Evolutionary conservation across 2,888 invertebrate species (phyloP), one percentile per base, ranked within the genome.

Genomic region (Harpagoxenus sublaevis): DNA sequence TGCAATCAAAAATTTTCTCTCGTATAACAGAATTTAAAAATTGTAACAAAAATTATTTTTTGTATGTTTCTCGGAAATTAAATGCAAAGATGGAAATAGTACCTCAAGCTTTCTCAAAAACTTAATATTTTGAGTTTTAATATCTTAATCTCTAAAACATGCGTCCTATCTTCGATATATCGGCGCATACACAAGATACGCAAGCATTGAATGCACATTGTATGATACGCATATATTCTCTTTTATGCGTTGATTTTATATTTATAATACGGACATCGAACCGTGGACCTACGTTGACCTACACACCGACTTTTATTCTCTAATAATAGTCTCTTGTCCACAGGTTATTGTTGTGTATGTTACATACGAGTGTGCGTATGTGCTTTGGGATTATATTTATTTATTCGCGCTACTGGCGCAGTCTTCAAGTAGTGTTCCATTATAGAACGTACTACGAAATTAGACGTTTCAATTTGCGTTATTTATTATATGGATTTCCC

Each of bases 221-320:
- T 18, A 2, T 51, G n/a, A 53, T 65, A 42, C n/a, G 42, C 63
- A 0, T 8, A 35, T 15, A 71, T 85, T 73, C 74, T 48, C 23
- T 42, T 53, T 57, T 1, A 45, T 35, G 23, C 60, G 65, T 28
- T 35, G 31, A 51, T 84, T 86, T 84, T 85, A 79, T 88, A 35
- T 51, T 84, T 89, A 86, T 88, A 84, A 86, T 88, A 84, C 79
- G 81, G 73, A 70, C 86, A 77, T 75, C 85, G 86, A 89, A 86
- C 88, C 84, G 65, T 31, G 86, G 10, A 23, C 23, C 23, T 55
- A 86, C 87, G 70, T 88, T 91, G 92, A 92, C 92, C 92, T 91
- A 92, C 91, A 89, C 18, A 92, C 90, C 90, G 92, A 92, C 89
- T 51, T 91, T 90, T 92, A 65, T 85, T 83, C 73, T 81, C 91